These are phyloP conservation scores for Rhinichthys klamathensis DNA, from an alignment of 2,113 vertebrate species.

Conservation along the genomic window DNA sequence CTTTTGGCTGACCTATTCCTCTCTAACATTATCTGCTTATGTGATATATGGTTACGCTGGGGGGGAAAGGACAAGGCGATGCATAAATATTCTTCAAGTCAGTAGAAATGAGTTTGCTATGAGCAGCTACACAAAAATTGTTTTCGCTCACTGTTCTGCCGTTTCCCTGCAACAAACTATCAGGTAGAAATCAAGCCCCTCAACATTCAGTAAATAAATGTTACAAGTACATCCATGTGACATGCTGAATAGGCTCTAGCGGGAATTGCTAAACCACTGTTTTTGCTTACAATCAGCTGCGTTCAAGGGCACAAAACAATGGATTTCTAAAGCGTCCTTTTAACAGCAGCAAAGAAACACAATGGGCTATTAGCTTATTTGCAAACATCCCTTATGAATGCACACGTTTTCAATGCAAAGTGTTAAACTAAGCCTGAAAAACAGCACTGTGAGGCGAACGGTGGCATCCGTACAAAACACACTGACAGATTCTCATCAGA, in stretches of 20 bases:
- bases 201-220: neutral
- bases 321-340: neutral
- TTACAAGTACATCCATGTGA: neutral
- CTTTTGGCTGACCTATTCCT: neutral
- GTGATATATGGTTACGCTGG: neutral
- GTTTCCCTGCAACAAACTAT: neutral
- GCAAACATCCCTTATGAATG: constrained; percentile 1
- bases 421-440: constrained; percentile 9
- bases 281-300: neutral
- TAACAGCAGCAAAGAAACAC: constrained; percentile 27
- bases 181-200: neutral
- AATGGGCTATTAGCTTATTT: constrained; percentile 28
- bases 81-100: neutral
- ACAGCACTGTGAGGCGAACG: neutral
- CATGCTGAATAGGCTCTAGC: neutral
- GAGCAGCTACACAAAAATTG: neutral
- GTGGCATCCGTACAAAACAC: constrained; percentile 12
- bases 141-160: neutral
- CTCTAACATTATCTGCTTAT: neutral
- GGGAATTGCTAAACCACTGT: neutral
- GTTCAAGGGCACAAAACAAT: constrained; percentile 9
- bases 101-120: neutral
- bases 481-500: neutral
- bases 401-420: neutral
- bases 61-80: neutral